phyloP scores from a whole-genome alignment of 2,113 vertebrate species.

The Saccopteryx bilineata region DNA sequence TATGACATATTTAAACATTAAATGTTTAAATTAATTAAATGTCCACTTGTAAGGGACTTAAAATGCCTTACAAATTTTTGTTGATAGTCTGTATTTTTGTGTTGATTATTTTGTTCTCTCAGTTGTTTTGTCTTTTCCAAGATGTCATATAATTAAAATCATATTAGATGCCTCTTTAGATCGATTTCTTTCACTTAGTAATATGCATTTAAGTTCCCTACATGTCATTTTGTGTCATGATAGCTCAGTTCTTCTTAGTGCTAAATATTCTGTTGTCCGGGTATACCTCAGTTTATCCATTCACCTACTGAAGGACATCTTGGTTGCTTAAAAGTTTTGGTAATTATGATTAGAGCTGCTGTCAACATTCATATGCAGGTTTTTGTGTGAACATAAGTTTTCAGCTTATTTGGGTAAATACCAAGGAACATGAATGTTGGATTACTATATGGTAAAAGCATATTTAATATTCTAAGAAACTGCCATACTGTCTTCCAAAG shows the following conservation, averaged over 20 bases:
- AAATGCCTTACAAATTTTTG: conserved; percentile 53
- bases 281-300: neutral
- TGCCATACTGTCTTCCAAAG: conserved; percentile 6
- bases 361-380: neutral
- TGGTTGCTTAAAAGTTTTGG: conserved; percentile 16
- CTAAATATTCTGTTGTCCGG: neutral
- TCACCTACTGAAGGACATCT: neutral
- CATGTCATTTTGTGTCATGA: neutral
- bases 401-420: conserved; percentile 23
- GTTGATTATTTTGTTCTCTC: neutral
- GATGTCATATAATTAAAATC: conserved; percentile 20
- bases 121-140: conserved; percentile 35
- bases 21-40: neutral
- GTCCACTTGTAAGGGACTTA: neutral
- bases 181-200: neutral
- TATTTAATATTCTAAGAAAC: conserved; percentile 59
- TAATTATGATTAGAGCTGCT: conserved; percentile 7
- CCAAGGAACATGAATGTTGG: neutral
- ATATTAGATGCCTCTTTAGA: neutral
- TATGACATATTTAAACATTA: conserved; percentile 34
- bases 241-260: conserved; percentile 9
- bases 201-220: neutral
- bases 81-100: conserved; percentile 33
- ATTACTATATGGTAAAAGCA: conserved; percentile 5
- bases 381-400: conserved; percentile 39